phyloP scores from a whole-genome alignment of 2,888 invertebrate species.

The Tenthredo amoena region DNA sequence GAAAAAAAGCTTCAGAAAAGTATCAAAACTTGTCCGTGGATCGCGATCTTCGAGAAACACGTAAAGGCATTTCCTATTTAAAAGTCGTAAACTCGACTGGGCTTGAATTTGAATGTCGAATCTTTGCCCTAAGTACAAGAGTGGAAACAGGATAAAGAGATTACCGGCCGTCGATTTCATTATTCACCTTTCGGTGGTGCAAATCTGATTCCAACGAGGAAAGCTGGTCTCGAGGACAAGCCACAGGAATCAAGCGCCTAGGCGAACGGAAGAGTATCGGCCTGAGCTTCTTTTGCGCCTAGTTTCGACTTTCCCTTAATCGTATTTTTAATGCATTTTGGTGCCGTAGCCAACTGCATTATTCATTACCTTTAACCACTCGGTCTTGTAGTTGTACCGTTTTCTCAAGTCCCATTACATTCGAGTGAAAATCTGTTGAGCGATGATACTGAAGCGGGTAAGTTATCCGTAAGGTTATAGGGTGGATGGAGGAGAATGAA shows the following conservation, averaged over 20 bases:
- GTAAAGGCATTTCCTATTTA: conserved; percentile 32
- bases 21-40: neutral
- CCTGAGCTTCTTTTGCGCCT: conserved; percentile 18
- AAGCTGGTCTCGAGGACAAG: neutral
- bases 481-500: neutral
- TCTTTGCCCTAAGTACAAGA: neutral
- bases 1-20: conserved; percentile 6
- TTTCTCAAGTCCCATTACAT: conserved; percentile 40
- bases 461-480: neutral
- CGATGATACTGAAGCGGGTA: neutral
- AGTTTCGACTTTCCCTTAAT: conserved; percentile 42
- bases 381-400: conserved; percentile 36
- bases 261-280: neutral
- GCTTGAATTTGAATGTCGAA: conserved; percentile 19
- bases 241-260: neutral
- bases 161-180: conserved; percentile 32
- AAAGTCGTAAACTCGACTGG: conserved; percentile 34
- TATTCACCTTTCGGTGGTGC: conserved; percentile 37
- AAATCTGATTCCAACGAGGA: conserved; percentile 26
- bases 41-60: conserved; percentile 34
- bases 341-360: conserved; percentile 40
- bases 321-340: conserved; percentile 48
- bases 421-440: conserved; percentile 10
- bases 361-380: conserved; percentile 45
- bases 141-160: conserved; percentile 18